Evolutionary conservation across 2,888 invertebrate species (phyloP), one percentile per base, ranked within the genome.

Genomic region (Sinopyrophorus schimmeli): DNA sequence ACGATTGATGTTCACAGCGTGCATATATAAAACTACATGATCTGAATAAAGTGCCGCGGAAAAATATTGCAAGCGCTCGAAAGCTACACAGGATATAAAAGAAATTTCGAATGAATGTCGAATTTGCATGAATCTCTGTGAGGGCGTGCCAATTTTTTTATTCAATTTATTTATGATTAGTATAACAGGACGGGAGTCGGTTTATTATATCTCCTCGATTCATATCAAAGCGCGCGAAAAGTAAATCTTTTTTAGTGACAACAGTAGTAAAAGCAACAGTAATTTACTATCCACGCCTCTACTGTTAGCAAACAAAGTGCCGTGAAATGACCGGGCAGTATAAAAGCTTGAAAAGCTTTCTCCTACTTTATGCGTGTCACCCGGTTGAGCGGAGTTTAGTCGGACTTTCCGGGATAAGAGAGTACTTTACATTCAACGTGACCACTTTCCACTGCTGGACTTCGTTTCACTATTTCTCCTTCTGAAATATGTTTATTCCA

Each of bases 1-100:
- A 61, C 62, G 62, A 60, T 59, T 57, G 62, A 64, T 63, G 65
- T 63, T 62, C 62, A 47, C 59, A 43, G 57, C 60, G 57, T 59
- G 60, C 59, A 60, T 58, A 61, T 53, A 56, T 59, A 61, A 64
- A 61, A 59, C 53, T 61, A 61, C 62, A 62, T 57, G 62, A 63
- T 64, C 57, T 62, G 64, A 64, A 64, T 65, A 65, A 65, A 62
- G 60, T 59, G 37, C 50, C 28, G 37, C 37, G 52, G 50, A 48
- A 58, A 59, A 58, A 59, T 58, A 32, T 35, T 46, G 40, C 38
- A 43, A 38, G 32, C 39, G 39, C 21, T 10, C 14, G 20, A 41
- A 40, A 31, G 37, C 35, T 44, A 37, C 34, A 23, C 18, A 17
- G 40, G n/a, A n/a, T n/a, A 20, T 24, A 26, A 23, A 23, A 21